These are phyloP conservation scores for Bothrops jararaca DNA, from an alignment of 2,113 vertebrate species.

Conservation along the genomic window DNA sequence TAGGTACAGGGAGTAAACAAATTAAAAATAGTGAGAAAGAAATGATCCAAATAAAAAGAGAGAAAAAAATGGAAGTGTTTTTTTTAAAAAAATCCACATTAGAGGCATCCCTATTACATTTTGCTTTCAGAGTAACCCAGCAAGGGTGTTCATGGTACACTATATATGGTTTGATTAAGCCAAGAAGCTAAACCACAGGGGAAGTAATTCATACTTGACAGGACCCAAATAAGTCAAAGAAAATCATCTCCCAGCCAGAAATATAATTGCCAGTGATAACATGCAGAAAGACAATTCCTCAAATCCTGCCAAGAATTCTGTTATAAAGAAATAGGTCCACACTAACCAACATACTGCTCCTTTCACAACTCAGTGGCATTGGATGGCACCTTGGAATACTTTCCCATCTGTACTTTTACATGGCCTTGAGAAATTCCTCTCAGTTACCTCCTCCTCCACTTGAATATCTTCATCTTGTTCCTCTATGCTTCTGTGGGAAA, in stretches of 20 bases:
- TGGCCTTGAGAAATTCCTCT: neutral
- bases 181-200: slow-evolving; percentile 1
- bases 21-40: neutral
- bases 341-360: neutral
- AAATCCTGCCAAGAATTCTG: neutral
- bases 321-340: neutral
- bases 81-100: neutral
- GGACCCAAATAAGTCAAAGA: neutral
- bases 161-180: neutral
- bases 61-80: too few species aligned
- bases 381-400: neutral
- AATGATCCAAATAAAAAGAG: neutral
- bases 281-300: neutral
- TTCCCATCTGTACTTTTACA: neutral
- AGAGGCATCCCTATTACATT: neutral
- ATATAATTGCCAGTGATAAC: neutral
- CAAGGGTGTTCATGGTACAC: neutral
- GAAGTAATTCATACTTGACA: neutral
- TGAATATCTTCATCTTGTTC: neutral
- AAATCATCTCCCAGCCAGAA: neutral
- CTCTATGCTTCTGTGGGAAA: neutral
- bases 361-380: neutral
- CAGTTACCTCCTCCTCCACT: neutral
- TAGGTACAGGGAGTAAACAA: neutral
- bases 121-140: neutral